Percentiles rank a stretch among this genome's conserved stretches.
Conservation (phyloP, 2,113 vertebrate genomes). For the Callipepla californica region DNA sequence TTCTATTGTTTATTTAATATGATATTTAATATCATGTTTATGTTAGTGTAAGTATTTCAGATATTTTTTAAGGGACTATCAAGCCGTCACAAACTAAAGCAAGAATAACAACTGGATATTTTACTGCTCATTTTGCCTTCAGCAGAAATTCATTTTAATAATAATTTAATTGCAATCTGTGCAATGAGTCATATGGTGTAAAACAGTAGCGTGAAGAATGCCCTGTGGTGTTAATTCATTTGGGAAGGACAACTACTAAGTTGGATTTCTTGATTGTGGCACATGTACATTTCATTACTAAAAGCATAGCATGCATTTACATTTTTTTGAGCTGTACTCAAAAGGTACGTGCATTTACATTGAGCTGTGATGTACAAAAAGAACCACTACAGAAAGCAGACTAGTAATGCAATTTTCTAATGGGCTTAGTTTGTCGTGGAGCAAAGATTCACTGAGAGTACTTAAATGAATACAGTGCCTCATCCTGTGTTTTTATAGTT, state of each 20-base stretch:
- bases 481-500: too few relatives aligned
- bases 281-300: neutral
- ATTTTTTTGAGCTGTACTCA: neutral
- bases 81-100: neutral
- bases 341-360: neutral
- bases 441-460: neutral
- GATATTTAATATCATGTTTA: neutral
- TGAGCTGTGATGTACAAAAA: neutral
- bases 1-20: neutral
- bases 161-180: constrained; percentile 16
- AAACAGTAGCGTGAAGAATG: neutral
- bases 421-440: neutral
- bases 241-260: constrained; percentile 10
- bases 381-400: neutral
- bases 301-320: neutral
- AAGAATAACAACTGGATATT: neutral
- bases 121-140: constrained; percentile 11
- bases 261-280: neutral
- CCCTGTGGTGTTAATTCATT: neutral
- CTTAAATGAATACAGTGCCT: neutral
- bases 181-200: neutral
- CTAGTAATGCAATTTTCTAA: neutral
- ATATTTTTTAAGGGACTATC: neutral
- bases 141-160: neutral
- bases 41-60: neutral